Conservation (phyloP, 2,888 invertebrate genomes). For the Drosophila macrothrix region DNA sequence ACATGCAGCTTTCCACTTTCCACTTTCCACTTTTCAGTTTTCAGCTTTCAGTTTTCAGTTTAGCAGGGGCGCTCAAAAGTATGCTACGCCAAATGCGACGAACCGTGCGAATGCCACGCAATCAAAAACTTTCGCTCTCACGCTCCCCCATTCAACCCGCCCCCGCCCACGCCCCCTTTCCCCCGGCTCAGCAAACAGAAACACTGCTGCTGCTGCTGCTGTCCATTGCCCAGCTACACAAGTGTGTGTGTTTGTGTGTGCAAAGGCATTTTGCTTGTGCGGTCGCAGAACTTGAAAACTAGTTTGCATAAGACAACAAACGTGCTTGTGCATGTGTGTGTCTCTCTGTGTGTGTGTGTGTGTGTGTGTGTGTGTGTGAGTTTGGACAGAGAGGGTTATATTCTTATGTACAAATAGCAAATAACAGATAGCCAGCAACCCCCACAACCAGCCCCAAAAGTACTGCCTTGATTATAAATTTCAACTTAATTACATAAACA, state of each 20-base stretch:
- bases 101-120: conserved; percentile 73
- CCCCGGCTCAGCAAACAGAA: background rate
- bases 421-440: conserved; percentile 37
- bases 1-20: conserved; percentile 54
- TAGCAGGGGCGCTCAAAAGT: conserved; percentile 47
- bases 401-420: conserved; percentile 40
- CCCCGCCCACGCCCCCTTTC: background rate
- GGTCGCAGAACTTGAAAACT: conserved; percentile 79
- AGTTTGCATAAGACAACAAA: conserved; percentile 73
- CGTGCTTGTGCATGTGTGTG: conserved; percentile 12
- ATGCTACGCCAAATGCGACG: conserved; percentile 69
- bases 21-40: conserved; percentile 10
- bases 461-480: conserved; percentile 80
- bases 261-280: conserved; percentile 58
- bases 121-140: conserved; percentile 55
- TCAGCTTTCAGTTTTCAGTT: conserved; percentile 30
- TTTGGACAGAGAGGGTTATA: conserved; percentile 7
- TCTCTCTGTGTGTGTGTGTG: conserved; percentile 5
- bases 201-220: conserved; percentile 5
- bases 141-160: conserved; percentile 1
- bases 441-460: conserved; percentile 21
- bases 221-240: conserved; percentile 48
- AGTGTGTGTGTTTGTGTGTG: conserved; percentile 20
- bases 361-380: background rate
- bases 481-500: conserved; percentile 82